Evolutionary conservation across 2,797 vertebrate species (phyloP).

Genomic region (Tenualosa ilisha): DNA sequence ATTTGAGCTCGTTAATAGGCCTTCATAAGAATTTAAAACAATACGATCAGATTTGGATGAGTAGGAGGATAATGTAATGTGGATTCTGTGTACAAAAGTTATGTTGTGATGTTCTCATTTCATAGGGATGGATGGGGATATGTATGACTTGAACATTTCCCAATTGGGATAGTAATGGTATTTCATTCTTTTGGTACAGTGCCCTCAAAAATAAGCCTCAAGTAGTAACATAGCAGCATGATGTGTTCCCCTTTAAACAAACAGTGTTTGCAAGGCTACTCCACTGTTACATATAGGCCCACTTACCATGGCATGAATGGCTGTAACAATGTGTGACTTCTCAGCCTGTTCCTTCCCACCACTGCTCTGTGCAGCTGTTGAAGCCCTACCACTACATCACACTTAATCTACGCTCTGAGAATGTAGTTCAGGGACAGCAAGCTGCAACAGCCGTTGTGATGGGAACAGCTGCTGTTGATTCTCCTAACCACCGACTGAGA

Average conservation of each 20-base stretch:
- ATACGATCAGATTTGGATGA: no score
- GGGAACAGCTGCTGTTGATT: slow-evolving; percentile 49
- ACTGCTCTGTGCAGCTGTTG: neutral
- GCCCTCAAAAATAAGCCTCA: no score
- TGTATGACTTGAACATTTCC: no score
- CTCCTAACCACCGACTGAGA: neutral
- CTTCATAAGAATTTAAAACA: no score
- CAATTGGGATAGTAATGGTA: no score
- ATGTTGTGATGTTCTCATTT: no score
- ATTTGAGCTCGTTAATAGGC: no score
- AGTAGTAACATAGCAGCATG: neutral
- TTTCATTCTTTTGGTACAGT: no score
- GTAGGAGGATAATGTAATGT: no score
- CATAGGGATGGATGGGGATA: no score
- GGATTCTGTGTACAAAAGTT: no score
- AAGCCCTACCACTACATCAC: neutral
- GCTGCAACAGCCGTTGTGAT: slow-evolving; percentile 24
- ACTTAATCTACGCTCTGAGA: neutral
- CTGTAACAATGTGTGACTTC: neutral
- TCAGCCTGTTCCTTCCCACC: neutral
- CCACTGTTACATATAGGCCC: no score
- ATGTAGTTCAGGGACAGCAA: neutral
- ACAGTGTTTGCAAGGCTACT: neutral
- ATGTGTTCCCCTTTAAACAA: neutral
- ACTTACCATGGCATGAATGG: neutral